These are phyloP conservation scores for Odontophorus gujanensis DNA, from an alignment of 2,113 vertebrate genomes.

Conservation along the genomic window DNA sequence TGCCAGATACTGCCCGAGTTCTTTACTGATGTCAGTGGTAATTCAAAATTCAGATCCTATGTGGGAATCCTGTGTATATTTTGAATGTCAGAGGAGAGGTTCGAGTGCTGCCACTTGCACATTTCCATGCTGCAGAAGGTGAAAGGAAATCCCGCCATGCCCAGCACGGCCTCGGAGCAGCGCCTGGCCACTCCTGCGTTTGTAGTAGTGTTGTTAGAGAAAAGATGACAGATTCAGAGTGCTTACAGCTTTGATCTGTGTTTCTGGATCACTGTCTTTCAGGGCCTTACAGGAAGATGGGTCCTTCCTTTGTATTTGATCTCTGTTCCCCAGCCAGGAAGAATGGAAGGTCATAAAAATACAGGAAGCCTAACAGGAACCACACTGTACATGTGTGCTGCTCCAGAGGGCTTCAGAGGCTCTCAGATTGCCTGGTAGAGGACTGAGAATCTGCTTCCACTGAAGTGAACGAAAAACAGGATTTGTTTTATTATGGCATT, in stretches of 20 bases:
- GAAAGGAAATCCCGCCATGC: background rate
- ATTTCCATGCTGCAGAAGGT: background rate
- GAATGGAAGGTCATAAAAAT: background rate
- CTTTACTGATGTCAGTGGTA: background rate
- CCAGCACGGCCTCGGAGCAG: background rate
- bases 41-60: background rate
- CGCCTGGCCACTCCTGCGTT: background rate
- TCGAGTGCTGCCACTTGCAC: background rate
- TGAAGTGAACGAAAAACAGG: background rate
- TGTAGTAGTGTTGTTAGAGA: background rate
- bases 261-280: background rate
- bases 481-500: background rate
- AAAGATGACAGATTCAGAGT: background rate
- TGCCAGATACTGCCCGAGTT: background rate
- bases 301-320: conserved; percentile 12
- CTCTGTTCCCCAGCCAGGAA: background rate
- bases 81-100: background rate
- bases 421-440: background rate
- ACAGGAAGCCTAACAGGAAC: background rate
- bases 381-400: accelerated
- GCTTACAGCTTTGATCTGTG: background rate
- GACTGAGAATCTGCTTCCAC: background rate
- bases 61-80: background rate
- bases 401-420: background rate
- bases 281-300: background rate